Conservation (phyloP, 2,888 invertebrate species). For the Siphonodentalium dalli region DNA sequence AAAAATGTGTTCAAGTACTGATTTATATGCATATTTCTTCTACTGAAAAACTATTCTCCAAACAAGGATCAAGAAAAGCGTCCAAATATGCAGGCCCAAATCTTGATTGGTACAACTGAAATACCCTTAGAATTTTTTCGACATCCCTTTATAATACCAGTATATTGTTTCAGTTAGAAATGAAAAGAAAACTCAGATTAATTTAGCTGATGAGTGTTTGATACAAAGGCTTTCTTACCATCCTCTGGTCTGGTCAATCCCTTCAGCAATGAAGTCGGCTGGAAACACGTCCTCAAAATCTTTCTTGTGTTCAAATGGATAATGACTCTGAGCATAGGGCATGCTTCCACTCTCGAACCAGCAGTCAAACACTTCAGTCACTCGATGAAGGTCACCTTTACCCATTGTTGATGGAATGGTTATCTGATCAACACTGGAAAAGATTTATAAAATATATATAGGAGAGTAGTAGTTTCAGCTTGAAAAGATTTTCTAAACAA, state of each 20-base stretch:
- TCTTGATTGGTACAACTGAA: too few relatives aligned
- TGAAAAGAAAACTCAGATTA: too few relatives aligned
- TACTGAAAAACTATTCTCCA: too few relatives aligned
- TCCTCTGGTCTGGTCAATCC: constrained; percentile 96
- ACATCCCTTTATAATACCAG: too few relatives aligned
- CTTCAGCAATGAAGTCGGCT: constrained; percentile 99
- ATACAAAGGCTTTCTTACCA: constrained; percentile 74
- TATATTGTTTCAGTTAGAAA: too few relatives aligned
- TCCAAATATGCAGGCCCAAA: too few relatives aligned
- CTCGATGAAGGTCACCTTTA: constrained; percentile 81
- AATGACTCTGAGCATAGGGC: constrained; percentile 84
- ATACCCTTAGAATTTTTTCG: too few relatives aligned
- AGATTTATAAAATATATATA: neutral
- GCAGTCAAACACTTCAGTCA: constrained; percentile 97
- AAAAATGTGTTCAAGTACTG: too few relatives aligned
- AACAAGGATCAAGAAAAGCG: too few relatives aligned
- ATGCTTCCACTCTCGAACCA: constrained; percentile 99
- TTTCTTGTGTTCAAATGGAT: constrained; percentile 90
- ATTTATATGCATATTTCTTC: too few relatives aligned
- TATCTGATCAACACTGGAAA: constrained; percentile 80
- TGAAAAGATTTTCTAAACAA: too few relatives aligned
- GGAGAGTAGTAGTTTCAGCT: neutral
- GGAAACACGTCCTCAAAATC: constrained; percentile 76
- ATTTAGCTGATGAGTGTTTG: too few relatives aligned
- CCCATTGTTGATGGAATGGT: constrained; percentile 90